These are phyloP conservation scores for Fragum sueziense DNA, from an alignment of 2,888 invertebrate species.

Conservation along the genomic window DNA sequence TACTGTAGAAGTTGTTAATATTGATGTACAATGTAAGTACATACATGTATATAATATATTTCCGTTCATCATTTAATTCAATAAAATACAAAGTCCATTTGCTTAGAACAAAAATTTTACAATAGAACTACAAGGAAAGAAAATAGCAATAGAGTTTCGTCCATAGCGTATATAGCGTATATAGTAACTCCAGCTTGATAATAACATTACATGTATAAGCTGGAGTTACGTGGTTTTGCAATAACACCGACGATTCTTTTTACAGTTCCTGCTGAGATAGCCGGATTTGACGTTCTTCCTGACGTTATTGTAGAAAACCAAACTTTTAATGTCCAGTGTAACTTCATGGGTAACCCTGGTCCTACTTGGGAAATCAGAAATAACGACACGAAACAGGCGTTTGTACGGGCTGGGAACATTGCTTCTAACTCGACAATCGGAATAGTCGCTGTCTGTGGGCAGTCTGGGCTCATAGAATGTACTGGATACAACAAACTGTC, in stretches of 20 bases:
- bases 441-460: conserved; percentile 20
- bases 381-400: background rate
- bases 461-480: conserved; percentile 39
- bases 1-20: conserved; percentile 29
- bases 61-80: too few relatives aligned
- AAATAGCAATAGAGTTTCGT: too few relatives aligned
- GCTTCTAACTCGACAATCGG: background rate
- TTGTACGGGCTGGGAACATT: background rate
- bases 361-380: conserved; percentile 43
- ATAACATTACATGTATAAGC: too few relatives aligned
- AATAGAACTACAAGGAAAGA: too few relatives aligned
- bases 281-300: conserved; percentile 17
- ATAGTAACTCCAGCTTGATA: too few relatives aligned
- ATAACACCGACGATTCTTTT: background rate
- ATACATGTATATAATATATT: too few relatives aligned
- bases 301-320: conserved; percentile 32
- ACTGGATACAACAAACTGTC: conserved; percentile 41
- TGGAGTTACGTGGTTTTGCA: too few relatives aligned
- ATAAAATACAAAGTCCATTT: too few relatives aligned
- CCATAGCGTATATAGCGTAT: too few relatives aligned
- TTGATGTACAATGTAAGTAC: conserved; percentile 44
- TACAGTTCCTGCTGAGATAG: conserved; percentile 35
- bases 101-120: too few relatives aligned
- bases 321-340: conserved; percentile 28
- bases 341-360: conserved; percentile 33